Percentiles rank a stretch among this genome's conserved stretches.
phyloP scores from a whole-genome alignment of 2,113 vertebrate genomes.

The Sceloporus undulatus region DNA sequence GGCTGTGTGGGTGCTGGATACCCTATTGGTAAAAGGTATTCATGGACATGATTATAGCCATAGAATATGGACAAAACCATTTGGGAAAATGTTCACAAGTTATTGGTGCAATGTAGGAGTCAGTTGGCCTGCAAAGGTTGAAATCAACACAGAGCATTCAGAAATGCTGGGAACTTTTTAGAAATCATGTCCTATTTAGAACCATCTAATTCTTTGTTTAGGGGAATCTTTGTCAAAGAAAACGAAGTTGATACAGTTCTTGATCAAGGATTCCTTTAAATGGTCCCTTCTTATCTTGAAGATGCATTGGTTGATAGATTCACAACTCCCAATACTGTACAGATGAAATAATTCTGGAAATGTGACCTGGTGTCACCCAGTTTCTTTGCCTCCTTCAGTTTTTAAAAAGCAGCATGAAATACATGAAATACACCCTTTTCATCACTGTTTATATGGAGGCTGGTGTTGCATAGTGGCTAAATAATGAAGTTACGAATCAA shows the following conservation, averaged over 20 bases:
- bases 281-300: neutral
- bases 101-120: neutral
- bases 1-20: neutral
- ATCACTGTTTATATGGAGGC: neutral
- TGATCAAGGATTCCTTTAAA: neutral
- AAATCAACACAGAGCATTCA: neutral
- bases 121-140: neutral
- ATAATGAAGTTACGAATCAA: neutral
- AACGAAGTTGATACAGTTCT: neutral
- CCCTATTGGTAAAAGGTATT: neutral
- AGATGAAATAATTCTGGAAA: neutral
- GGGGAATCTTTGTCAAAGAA: neutral
- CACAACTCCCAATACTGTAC: neutral
- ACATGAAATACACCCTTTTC: neutral
- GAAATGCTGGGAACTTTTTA: neutral
- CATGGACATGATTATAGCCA: neutral
- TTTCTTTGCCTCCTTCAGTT: neutral
- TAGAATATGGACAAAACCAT: neutral
- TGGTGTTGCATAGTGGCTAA: neutral
- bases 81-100: neutral
- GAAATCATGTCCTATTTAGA: neutral
- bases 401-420: conserved; percentile 8
- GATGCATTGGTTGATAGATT: neutral
- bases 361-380: neutral
- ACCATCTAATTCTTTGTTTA: neutral